Conservation (phyloP, 2,888 invertebrate species). For the Agrotis segetum region DNA sequence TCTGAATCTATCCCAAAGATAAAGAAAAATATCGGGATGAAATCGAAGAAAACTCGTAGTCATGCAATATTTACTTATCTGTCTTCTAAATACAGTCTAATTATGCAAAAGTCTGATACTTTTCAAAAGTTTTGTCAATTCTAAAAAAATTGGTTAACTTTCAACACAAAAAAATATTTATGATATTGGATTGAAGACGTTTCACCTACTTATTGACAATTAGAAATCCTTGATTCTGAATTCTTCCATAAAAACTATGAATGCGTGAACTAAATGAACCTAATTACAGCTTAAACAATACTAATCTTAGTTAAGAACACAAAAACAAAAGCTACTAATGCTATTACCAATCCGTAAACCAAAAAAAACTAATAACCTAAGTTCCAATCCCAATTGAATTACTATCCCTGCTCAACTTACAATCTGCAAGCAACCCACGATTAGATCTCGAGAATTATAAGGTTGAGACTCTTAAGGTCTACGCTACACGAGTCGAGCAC, state of each 20-base stretch:
- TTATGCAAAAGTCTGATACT: too few species aligned
- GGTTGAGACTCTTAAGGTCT: background rate
- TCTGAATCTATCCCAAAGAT: too few species aligned
- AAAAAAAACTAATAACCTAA: constrained; percentile 1
- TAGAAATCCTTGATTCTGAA: too few species aligned
- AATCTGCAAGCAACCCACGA: constrained; percentile 44
- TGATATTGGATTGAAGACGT: background rate
- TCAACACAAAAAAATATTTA: background rate
- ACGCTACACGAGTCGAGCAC: too few species aligned
- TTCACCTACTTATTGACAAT: background rate
- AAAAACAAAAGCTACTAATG: background rate
- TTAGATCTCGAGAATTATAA: constrained; percentile 32
- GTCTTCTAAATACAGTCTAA: too few species aligned
- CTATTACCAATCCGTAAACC: constrained; percentile 10
- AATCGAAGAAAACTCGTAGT: too few species aligned
- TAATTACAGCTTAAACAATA: background rate
- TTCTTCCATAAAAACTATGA: too few species aligned
- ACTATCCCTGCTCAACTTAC: background rate
- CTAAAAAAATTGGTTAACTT: background rate
- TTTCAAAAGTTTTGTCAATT: background rate
- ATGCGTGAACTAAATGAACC: too few species aligned
- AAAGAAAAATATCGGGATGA: too few species aligned
- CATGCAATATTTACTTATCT: too few species aligned
- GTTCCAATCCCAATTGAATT: constrained; percentile 35
- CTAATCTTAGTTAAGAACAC: too few species aligned